A percentile compares a stretch with the other conserved stretches of the same genome.
phyloP scores from a whole-genome alignment of 37 sponge, comb jelly and placozoan genomes.

The Beroe forskalii region DNA sequence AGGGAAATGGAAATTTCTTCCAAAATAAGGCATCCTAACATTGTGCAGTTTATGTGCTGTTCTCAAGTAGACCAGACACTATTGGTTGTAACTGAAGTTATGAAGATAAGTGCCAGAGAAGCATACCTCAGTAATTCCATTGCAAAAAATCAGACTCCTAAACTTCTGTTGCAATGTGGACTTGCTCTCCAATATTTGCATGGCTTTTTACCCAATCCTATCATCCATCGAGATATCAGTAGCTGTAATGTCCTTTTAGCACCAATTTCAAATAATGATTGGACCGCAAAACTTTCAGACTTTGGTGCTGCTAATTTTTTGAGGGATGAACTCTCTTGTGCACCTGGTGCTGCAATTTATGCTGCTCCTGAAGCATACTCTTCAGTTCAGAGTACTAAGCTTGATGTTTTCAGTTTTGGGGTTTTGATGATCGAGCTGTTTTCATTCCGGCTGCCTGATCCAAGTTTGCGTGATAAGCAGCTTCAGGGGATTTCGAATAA shows the following conservation, averaged over 20 bases:
- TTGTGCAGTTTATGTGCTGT: conserved; percentile 77
- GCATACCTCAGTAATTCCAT: conserved; percentile 18
- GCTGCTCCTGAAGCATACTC: conserved; percentile 73
- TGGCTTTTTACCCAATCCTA: conserved; percentile 66
- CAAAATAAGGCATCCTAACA: conserved; percentile 73
- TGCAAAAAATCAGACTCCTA: background rate
- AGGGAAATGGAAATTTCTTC: conserved; percentile 72
- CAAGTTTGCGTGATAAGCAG: background rate
- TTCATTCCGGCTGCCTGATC: conserved; percentile 61
- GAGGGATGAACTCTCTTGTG: conserved; percentile 48
- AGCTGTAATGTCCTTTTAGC: conserved; percentile 74
- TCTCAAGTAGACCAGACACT: conserved; percentile 66
- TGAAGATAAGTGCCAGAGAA: conserved; percentile 71
- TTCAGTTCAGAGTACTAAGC: conserved; percentile 69
- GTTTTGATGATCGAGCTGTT: conserved; percentile 70
- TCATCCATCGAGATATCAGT: conserved; percentile 81
- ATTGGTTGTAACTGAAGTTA: conserved; percentile 70
- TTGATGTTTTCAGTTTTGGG: conserved; percentile 82
- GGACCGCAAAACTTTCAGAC: conserved; percentile 78
- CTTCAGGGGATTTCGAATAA: background rate
- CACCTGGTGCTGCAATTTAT: conserved; percentile 74
- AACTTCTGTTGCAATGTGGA: conserved; percentile 69
- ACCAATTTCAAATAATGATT: conserved; percentile 38
- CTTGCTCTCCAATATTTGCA: conserved; percentile 76
- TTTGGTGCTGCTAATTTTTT: conserved; percentile 80